A percentile compares a stretch with the other conserved stretches of the same genome.
phyloP scores from a whole-genome alignment of 2,797 vertebrate genomes.

The Poeciliopsis infans region DNA sequence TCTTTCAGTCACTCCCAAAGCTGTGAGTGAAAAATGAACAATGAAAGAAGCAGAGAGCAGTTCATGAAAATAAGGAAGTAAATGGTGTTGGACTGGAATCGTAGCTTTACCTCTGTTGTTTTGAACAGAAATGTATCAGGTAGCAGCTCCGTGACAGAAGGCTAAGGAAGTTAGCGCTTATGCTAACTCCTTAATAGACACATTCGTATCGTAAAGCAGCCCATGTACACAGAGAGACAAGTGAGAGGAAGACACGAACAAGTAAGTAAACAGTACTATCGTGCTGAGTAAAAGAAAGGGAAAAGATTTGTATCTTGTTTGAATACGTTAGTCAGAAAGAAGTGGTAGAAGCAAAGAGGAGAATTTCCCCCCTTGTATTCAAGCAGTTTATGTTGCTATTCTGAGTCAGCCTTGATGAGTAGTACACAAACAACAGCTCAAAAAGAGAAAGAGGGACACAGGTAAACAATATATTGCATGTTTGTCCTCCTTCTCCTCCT shows the following conservation, averaged over 20 bases:
- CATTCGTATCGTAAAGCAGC: slow-evolving; percentile 25
- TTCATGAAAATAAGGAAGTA: slow-evolving; percentile 77
- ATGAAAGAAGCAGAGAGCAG: slow-evolving; percentile 30
- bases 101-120: slow-evolving; percentile 12
- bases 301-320: slow-evolving; percentile 15
- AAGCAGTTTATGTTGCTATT: slow-evolving; percentile 45
- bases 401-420: slow-evolving; percentile 53
- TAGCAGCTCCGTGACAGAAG: slow-evolving; percentile 14
- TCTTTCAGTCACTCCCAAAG: slow-evolving; percentile 17
- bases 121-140: slow-evolving; percentile 46
- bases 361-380: slow-evolving; percentile 31
- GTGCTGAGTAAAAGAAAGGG: slow-evolving; percentile 5
- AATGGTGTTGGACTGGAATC: slow-evolving; percentile 28
- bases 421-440: slow-evolving; percentile 40
- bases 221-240: slow-evolving; percentile 25
- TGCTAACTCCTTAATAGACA: slow-evolving; percentile 44
- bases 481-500: background rate
- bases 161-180: slow-evolving; percentile 65
- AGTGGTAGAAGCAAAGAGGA: background rate
- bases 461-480: slow-evolving; percentile 5
- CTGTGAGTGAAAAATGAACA: slow-evolving; percentile 63
- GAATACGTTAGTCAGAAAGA: slow-evolving; percentile 16
- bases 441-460: slow-evolving; percentile 19
- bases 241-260: slow-evolving; percentile 35
- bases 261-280: slow-evolving; percentile 55